Conservation (phyloP, 2,113 vertebrate genomes). For the Cricetomys ansorgei region DNA sequence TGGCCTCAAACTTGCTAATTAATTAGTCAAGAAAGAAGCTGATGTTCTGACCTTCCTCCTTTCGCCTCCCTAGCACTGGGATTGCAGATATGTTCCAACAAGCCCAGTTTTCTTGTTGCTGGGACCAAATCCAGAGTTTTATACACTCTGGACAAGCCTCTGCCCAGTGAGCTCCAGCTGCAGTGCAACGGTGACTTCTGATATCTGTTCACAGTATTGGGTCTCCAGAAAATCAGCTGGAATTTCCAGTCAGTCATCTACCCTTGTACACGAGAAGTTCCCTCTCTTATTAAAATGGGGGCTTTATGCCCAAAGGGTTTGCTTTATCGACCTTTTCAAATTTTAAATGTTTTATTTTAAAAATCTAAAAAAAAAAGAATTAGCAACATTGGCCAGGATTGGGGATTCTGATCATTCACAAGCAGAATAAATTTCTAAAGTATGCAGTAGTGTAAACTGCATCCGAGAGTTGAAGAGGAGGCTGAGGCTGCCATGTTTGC, state of each 20-base stretch:
- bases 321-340: neutral
- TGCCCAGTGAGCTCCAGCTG: no score
- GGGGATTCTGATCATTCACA: conserved; percentile 24
- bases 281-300: neutral
- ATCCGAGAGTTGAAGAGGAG: neutral
- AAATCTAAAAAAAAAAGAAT: neutral
- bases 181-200: neutral
- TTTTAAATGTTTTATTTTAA: neutral
- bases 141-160: neutral
- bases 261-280: neutral
- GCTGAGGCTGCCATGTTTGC: neutral
- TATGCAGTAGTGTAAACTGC: neutral
- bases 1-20: neutral
- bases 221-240: neutral
- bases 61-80: no score
- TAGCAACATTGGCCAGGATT: neutral
- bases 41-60: neutral
- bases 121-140: neutral
- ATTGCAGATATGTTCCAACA: neutral
- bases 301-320: neutral
- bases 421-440: neutral
- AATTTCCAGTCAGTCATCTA: neutral
- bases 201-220: neutral
- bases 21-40: neutral
- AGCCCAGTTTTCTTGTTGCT: neutral